phyloP scores from a whole-genome alignment of 2,888 invertebrate species.

The Steinernema hermaphroditum region DNA sequence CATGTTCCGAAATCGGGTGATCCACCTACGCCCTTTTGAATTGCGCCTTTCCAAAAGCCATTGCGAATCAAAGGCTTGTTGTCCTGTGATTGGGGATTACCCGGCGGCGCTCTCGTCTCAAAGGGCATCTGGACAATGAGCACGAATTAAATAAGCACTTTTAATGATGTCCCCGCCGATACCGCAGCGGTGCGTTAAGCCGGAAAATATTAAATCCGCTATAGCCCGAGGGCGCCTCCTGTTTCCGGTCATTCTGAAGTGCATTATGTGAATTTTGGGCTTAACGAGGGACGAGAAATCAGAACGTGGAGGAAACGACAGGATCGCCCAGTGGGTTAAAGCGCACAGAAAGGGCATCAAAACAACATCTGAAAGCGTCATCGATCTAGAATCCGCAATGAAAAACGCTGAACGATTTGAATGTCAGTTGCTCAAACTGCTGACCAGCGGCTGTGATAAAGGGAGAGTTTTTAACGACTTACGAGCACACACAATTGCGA shows the following conservation, averaged over 20 bases:
- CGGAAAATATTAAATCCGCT: not conserved
- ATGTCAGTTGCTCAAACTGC: constrained; percentile 17
- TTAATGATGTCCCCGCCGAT: not conserved
- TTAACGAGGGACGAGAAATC: too few species aligned
- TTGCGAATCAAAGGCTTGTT: not conserved
- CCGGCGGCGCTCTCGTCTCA: not conserved
- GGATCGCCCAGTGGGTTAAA: too few species aligned
- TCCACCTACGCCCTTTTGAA: too few species aligned
- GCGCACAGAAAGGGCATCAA: constrained; percentile 12
- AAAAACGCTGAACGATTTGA: not conserved
- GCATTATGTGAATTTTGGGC: too few species aligned
- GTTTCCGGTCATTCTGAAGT: too few species aligned
- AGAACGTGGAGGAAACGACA: too few species aligned
- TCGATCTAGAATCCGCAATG: not conserved
- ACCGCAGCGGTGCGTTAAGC: not conserved
- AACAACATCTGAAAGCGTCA: not conserved
- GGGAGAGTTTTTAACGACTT: not conserved
- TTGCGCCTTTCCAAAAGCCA: not conserved
- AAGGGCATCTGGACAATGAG: not conserved
- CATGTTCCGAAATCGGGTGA: not conserved
- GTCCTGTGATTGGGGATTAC: not conserved
- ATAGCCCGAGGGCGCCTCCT: not conserved
- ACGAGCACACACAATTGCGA: too few species aligned
- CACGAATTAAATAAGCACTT: constrained; percentile 3
- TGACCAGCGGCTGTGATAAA: constrained; percentile 1